Percentiles rank a stretch among this genome's conserved stretches.
phyloP scores from a whole-genome alignment of 2,797 vertebrate species.

The Melanogrammus aeglefinus region DNA sequence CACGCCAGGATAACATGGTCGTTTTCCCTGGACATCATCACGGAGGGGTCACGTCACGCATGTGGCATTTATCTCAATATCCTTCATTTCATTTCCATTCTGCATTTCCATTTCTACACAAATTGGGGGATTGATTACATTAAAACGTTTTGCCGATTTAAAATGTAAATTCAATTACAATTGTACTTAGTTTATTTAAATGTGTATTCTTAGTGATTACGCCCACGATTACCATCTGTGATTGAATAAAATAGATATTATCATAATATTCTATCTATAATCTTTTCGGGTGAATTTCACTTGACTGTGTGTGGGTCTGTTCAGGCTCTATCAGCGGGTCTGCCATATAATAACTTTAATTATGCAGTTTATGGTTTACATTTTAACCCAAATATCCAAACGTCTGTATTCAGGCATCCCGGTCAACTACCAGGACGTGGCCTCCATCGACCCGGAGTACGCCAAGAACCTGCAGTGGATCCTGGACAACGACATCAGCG shows the following conservation, averaged over 20 bases:
- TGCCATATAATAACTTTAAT: neutral
- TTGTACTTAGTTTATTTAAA: neutral
- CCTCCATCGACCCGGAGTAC: conserved; percentile 98
- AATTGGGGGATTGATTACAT: neutral
- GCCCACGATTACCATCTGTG: neutral
- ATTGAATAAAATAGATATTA: neutral
- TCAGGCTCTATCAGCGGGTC: neutral
- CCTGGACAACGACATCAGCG: conserved; percentile 98
- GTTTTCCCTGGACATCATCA: no score
- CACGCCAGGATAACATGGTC: neutral
- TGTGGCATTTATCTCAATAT: neutral
- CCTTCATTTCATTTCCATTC: neutral
- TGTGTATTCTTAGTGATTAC: neutral
- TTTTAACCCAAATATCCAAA: neutral
- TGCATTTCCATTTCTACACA: neutral
- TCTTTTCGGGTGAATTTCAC: neutral
- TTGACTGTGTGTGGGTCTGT: neutral
- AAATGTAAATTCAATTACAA: neutral
- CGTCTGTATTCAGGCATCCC: conserved; percentile 82
- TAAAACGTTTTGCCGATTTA: neutral
- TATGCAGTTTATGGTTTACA: neutral
- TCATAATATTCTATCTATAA: no score
- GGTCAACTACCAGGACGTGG: conserved; percentile 98
- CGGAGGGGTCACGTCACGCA: neutral
- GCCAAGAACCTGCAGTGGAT: conserved; percentile 99